Base-by-base conservation (phyloP, 2,888 invertebrate genomes). In the Tanytarsus gracilentus region DNA sequence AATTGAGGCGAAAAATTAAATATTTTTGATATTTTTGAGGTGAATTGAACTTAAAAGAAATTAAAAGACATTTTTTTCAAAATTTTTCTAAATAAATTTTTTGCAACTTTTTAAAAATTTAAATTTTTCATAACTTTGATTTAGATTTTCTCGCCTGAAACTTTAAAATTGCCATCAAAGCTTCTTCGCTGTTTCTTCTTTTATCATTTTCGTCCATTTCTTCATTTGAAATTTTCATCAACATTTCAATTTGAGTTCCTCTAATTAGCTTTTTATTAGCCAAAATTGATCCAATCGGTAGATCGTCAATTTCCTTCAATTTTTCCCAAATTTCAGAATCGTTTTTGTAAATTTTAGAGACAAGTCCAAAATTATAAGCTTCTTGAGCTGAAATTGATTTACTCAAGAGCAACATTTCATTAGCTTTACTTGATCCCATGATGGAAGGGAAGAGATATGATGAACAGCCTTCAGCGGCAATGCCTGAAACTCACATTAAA, bases 381-480 rank as follows among this genome's bases (percentile, higher is more conserved):
- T 95, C 92, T 59, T 76, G 67, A 0, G 92, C 90, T 25, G 80
- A 78, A 69, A 97, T 76, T 74, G 84, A 89, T 66, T 86, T 79
- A 67, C 86, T 87, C 64, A 91, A 83, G 61, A 80, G 67, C 61
- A 84, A 69, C 76, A 84, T 76, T 68, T 84, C 80, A 3, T 75
- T 70, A 18, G 83, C 81, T 77, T 88, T 90, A 62, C 85, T 83
- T 58, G 79, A 78, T 5, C 97, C 97, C 76, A 98, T 80, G 55
- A 94, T 76, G 67, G 77, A 77, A 1, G 97, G 92, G 70, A 95
- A 94, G 59, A 84, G 84, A 66, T 83, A 86, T 18, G 90, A 84
- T 3, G 95, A 92, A 69, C 92, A 90, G 7, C 86, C 95, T 77
- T 98, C 97, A 14, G 94, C 86, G 30, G 86, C 82, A 65, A 96